A percentile compares a stretch with the other conserved stretches of the same genome.
phyloP scores from a whole-genome alignment of 2,797 vertebrate genomes.

The Spizella passerina region DNA sequence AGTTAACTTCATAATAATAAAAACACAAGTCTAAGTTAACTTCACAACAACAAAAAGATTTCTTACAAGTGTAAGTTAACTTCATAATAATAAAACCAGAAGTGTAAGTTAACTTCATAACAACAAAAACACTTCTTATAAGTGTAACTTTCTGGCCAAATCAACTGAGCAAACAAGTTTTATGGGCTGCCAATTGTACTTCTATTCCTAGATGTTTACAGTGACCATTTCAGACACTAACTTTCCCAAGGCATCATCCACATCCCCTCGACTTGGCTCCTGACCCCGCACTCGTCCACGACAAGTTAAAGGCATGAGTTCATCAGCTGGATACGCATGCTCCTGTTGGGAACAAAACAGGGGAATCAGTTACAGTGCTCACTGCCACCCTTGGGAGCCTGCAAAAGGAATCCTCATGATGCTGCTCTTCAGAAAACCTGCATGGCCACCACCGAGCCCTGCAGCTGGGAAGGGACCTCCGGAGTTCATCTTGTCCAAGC shows the following conservation, averaged over 20 bases:
- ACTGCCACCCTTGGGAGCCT: background rate
- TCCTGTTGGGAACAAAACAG: slow-evolving; percentile 76
- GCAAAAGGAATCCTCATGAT: background rate
- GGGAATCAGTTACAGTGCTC: background rate
- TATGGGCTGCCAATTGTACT: background rate
- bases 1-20: background rate
- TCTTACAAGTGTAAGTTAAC: background rate
- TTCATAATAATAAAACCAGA: background rate
- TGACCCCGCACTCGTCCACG: slow-evolving; percentile 94
- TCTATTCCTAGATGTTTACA: background rate
- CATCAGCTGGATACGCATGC: slow-evolving; percentile 97
- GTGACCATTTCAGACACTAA: slow-evolving; percentile 74
- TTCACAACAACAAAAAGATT: too few species aligned
- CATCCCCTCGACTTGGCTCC: slow-evolving; percentile 94
- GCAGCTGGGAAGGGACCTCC: background rate
- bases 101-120: background rate
- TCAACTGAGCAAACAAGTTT: background rate
- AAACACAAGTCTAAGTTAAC: background rate
- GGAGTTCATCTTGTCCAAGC: background rate
- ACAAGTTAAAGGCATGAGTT: slow-evolving; percentile 98
- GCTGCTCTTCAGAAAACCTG: background rate
- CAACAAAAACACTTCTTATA: background rate
- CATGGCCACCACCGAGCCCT: background rate
- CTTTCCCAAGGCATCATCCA: slow-evolving; percentile 97
- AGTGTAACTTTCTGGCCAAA: background rate